phyloP scores from a whole-genome alignment of 1,140 invertebrate genomes.

The Papilio machaon region DNA sequence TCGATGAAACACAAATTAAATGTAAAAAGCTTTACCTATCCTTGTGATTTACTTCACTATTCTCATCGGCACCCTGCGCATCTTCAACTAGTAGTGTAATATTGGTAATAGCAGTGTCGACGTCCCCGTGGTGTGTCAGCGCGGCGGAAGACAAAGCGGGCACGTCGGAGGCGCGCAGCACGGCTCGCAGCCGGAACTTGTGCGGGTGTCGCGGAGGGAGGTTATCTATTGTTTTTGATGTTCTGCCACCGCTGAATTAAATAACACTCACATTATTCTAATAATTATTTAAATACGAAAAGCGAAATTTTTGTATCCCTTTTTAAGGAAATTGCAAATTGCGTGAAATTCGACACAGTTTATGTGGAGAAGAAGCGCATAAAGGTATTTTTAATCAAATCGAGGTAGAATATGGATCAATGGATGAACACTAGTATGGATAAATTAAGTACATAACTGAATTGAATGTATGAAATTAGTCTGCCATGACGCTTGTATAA shows the following conservation, averaged over 20 bases:
- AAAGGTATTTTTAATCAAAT: too few species aligned
- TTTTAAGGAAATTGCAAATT: too few species aligned
- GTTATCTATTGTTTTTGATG: constrained; percentile 64
- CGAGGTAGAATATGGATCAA: too few species aligned
- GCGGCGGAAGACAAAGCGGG: constrained; percentile 46
- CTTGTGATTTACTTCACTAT: constrained; percentile 24
- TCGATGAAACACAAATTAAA: too few species aligned
- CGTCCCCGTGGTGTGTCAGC: constrained; percentile 45
- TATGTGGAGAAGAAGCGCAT: too few species aligned
- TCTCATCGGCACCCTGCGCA: constrained; percentile 11
- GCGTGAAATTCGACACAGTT: too few species aligned
- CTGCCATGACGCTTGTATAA: too few species aligned
- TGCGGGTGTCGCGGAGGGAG: constrained; percentile 68
- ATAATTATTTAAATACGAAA: too few species aligned
- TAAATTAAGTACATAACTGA: too few species aligned
- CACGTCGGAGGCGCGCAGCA: constrained; percentile 44
- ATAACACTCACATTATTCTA: neutral
- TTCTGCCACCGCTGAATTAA: constrained; percentile 65
- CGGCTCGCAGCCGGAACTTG: constrained; percentile 52
- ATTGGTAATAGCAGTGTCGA: constrained; percentile 40
- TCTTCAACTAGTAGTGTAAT: constrained; percentile 39
- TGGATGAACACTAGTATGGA: too few species aligned
- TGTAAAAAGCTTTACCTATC: neutral
- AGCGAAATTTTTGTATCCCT: too few species aligned
- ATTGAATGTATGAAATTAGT: too few species aligned